phyloP scores from a whole-genome alignment of 2,888 invertebrate species.

The Diarsia mendica region DNA sequence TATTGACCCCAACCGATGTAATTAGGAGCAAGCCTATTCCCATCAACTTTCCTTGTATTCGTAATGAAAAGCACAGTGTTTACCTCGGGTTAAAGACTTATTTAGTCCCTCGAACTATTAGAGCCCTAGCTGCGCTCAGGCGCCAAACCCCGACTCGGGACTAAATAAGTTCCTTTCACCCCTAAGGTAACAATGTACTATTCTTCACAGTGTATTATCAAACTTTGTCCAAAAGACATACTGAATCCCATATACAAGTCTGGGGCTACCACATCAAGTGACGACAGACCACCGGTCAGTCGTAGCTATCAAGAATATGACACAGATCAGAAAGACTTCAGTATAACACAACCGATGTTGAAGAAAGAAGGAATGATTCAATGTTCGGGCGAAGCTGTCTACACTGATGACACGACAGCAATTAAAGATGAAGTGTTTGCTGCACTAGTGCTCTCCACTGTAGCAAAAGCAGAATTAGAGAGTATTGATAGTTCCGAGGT shows the following conservation, averaged over 20 bases:
- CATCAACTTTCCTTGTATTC: too few relatives aligned
- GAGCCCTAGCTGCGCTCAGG: too few relatives aligned
- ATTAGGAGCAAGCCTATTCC: too few relatives aligned
- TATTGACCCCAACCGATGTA: too few relatives aligned
- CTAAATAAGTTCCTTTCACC: too few relatives aligned
- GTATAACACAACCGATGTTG: slow-evolving; percentile 73
- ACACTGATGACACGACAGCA: slow-evolving; percentile 90
- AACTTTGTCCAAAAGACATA: slow-evolving; percentile 84
- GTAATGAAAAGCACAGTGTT: too few relatives aligned
- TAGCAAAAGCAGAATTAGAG: slow-evolving; percentile 79
- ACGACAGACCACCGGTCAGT: slow-evolving; percentile 74
- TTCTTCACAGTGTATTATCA: slow-evolving; percentile 86
- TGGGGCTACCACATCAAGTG: slow-evolving; percentile 79
- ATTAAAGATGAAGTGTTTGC: slow-evolving; percentile 90
- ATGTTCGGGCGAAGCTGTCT: slow-evolving; percentile 91
- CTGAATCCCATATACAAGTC: slow-evolving; percentile 83
- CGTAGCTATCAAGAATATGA: slow-evolving; percentile 76
- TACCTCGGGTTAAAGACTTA: too few relatives aligned
- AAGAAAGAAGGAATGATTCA: slow-evolving; percentile 87
- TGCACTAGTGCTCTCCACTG: slow-evolving; percentile 89
- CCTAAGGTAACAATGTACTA: too few relatives aligned
- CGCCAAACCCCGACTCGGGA: too few relatives aligned
- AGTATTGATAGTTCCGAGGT: slow-evolving; percentile 90
- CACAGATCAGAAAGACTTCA: slow-evolving; percentile 69
- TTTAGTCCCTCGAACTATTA: too few relatives aligned